Evolutionary conservation across 2,113 vertebrate species (phyloP), one percentile per base, ranked within the genome.

Genomic region (Embiotoca jacksoni): DNA sequence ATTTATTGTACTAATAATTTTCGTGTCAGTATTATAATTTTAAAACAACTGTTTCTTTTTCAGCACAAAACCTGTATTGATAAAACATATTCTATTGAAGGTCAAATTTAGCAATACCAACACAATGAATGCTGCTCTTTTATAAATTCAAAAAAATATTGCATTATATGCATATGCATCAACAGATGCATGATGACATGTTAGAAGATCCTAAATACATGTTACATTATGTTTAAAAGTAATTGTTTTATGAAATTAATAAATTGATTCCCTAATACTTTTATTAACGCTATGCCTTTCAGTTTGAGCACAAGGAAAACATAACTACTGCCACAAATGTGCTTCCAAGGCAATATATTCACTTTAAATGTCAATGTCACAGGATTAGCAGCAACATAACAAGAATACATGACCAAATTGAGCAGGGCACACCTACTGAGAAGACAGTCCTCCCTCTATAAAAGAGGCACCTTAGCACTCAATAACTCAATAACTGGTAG

Each of bases 401-500:
- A 83, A 90, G 89, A 92, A 90, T 88, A 86, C 80, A 88, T 85
- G 83, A 85, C 90, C 90, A 92, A 85, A 89, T 6, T 81, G 61
- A 90, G 90, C 75, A 75, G 71, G 87, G 68, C 88, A 86, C 88
- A 89, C 87, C 88, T 89, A 86, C 88, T 61, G 31, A 61, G 69
- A 13, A 88, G 67, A 81, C 79, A 75, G 71, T 75, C 81, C 64
- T 61, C 13, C 78, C 65, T 69, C 68, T 92, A 92, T 92, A 92
- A 89, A 90, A 90, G 83, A 87, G 23, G 2, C 50, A 56, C 46
- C 53, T 67, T 11, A n/a, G 37, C 13, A 60, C 78, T 69, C 15
- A n/a, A n/a, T 53, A 67, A 35, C n/a, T n/a, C n/a, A 32, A 77
- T 81, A 84, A 81, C 81, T 88, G 83, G 46, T 77, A 76, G 76